Base-by-base conservation (phyloP, 2,888 invertebrate species). In the Scaptomyza cyrtandrae region DNA sequence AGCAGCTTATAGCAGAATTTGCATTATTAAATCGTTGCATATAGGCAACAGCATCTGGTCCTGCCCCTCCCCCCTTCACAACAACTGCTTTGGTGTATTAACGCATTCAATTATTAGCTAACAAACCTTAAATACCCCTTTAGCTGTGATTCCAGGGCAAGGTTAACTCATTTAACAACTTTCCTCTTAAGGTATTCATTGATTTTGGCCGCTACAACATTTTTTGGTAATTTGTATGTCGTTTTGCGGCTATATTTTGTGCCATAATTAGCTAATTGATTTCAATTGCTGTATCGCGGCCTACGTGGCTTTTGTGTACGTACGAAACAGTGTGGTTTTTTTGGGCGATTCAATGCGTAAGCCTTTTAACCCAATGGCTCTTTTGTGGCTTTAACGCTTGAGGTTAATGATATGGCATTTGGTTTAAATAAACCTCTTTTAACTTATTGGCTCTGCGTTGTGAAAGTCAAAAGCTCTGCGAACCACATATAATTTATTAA, bases 181-280 rank as follows among this genome's bases (percentile, higher is more conserved):
- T 54, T 2, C 31, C 44, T 4, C 35, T 6, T 41, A 3, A 46
- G 19, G 31, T 39, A 54, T 27, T 3, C 29, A 29, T 24, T 24
- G 14, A 45, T 19, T 46, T 46, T 24, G 1, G 5, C 3, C 5
- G 27, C 11, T 29, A n/a, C 27, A 3, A 13, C 0, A n/a, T 52
- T 41, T 16, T 35, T 39, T 41, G 19, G 6, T n/a, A 35, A 41
- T 63, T 56, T 46, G 19, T 14, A n/a, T 60, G 29, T 63, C 58
- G 52, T 19, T 60, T 62, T 75, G 87, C 52, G 84, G 80, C 57
- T 54, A 44, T 60, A 69, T 48, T 71, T 50, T 50, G 64, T 59
- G 50, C 53, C 72, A 81, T 88, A 88, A 88, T 85, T 86, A 88
- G 88, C 81, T 86, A 85, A 85, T 85, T 85, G 88, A 76, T 80